Evolutionary conservation across 2,797 vertebrate species (phyloP).

Genomic region (Takifugu ocellatus): DNA sequence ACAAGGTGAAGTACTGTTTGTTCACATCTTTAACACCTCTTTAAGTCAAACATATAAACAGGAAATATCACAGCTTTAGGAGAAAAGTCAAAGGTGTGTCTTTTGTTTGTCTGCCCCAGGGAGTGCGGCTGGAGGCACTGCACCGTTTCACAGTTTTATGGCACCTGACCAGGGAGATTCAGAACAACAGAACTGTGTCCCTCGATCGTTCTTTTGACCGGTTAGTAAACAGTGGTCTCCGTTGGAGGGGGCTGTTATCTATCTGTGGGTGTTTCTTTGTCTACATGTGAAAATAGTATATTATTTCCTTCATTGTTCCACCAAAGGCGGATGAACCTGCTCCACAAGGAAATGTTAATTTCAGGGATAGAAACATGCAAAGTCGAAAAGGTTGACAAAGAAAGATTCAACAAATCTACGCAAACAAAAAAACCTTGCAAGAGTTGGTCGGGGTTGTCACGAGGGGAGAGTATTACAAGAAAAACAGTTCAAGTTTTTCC

Average conservation of each 20-base stretch:
- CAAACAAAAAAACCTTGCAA: neutral
- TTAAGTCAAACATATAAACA: neutral
- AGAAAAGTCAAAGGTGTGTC: neutral
- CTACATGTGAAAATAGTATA: neutral
- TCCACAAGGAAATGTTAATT: neutral
- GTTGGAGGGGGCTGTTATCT: neutral
- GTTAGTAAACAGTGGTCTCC: conserved; percentile 64
- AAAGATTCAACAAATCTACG: neutral
- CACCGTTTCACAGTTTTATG: conserved; percentile 94
- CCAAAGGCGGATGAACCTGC: conserved; percentile 3
- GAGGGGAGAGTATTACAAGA: too few relatives aligned
- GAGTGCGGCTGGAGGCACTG: conserved; percentile 86
- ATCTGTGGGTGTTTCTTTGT: too few relatives aligned
- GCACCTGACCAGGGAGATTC: conserved; percentile 95
- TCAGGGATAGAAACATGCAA: neutral
- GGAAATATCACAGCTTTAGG: conserved; percentile 5
- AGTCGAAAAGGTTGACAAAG: neutral
- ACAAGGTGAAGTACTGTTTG: conserved; percentile 78
- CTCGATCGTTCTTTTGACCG: conserved; percentile 93
- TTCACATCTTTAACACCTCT: neutral
- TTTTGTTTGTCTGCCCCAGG: conserved; percentile 47
- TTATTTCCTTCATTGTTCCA: neutral
- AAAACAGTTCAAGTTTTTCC: too few relatives aligned
- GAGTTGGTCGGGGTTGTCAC: too few relatives aligned
- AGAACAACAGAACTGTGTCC: conserved; percentile 85